A percentile compares a stretch with the other conserved stretches of the same genome.
Evolutionary conservation across 2,888 invertebrate genomes (phyloP).

Genomic region (Mycalesis mineus): DNA sequence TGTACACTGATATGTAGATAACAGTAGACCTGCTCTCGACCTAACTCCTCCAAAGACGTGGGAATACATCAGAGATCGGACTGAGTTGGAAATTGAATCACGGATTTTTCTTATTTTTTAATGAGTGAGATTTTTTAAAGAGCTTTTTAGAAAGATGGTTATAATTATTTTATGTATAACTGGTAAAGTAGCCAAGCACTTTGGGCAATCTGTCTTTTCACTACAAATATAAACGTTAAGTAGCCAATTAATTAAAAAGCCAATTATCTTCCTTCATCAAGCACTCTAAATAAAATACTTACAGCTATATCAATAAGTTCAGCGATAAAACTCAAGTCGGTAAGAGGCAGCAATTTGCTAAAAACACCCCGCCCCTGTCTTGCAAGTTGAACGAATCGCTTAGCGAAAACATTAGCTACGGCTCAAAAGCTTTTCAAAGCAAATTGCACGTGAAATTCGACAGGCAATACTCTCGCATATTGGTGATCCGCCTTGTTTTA

Average conservation of each 20-base stretch:
- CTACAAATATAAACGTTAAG: background rate
- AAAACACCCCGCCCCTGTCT: conserved; percentile 49
- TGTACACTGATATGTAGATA: too few species aligned
- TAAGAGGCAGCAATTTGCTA: conserved; percentile 48
- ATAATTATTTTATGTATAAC: too few species aligned
- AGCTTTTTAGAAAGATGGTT: too few species aligned
- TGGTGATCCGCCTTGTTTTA: conserved; percentile 38
- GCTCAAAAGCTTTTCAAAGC: conserved; percentile 68
- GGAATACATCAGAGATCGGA: too few species aligned
- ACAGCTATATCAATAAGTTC: conserved; percentile 20
- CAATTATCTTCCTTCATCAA: background rate
- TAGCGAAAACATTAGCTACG: conserved; percentile 70
- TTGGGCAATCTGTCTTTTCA: too few species aligned
- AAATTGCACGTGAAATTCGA: conserved; percentile 75
- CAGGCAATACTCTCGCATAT: conserved; percentile 54
- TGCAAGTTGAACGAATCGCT: conserved; percentile 61
- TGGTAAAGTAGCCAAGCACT: too few species aligned
- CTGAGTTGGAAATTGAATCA: too few species aligned
- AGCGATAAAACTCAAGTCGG: conserved; percentile 32
- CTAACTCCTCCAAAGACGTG: too few species aligned
- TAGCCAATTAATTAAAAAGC: background rate
- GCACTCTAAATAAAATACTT: background rate
- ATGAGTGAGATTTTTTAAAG: too few species aligned
- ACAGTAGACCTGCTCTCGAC: too few species aligned
- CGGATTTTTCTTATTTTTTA: too few species aligned